phyloP scores from a whole-genome alignment of 2,888 invertebrate genomes.

The Charanyca ferruginea region DNA sequence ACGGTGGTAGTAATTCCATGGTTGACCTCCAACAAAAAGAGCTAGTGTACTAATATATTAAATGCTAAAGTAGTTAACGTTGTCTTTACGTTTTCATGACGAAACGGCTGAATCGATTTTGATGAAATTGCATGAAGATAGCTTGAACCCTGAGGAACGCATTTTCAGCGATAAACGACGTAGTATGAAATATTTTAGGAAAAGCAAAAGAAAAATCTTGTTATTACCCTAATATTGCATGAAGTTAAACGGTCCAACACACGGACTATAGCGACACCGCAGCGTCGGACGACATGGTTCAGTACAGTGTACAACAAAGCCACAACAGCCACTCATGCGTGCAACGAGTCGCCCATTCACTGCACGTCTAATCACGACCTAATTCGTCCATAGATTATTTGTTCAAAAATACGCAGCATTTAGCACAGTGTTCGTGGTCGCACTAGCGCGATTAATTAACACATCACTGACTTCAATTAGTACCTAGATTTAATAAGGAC shows the following conservation, averaged over 20 bases:
- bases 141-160: too few species aligned
- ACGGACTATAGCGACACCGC: slow-evolving; percentile 5
- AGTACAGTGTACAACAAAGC: slow-evolving; percentile 20
- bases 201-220: not conserved
- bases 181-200: too few species aligned
- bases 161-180: too few species aligned
- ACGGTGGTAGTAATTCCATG: too few species aligned
- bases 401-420: slow-evolving; percentile 27
- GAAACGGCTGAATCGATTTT: too few species aligned
- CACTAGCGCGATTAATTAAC: slow-evolving; percentile 22
- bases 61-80: too few species aligned
- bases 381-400: slow-evolving; percentile 36
- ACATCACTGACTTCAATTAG: slow-evolving; percentile 35
- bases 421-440: not conserved
- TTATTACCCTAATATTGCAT: slow-evolving; percentile 1
- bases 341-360: slow-evolving; percentile 31
- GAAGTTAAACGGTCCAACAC: slow-evolving; percentile 19
- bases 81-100: too few species aligned
- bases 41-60: too few species aligned
- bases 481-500: slow-evolving; percentile 35
- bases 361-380: slow-evolving; percentile 41
- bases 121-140: too few species aligned
- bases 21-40: too few species aligned
- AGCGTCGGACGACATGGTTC: slow-evolving; percentile 7
- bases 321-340: slow-evolving; percentile 10